Conservation (phyloP, 2,888 invertebrate genomes). For the Hipparchia semele region DNA sequence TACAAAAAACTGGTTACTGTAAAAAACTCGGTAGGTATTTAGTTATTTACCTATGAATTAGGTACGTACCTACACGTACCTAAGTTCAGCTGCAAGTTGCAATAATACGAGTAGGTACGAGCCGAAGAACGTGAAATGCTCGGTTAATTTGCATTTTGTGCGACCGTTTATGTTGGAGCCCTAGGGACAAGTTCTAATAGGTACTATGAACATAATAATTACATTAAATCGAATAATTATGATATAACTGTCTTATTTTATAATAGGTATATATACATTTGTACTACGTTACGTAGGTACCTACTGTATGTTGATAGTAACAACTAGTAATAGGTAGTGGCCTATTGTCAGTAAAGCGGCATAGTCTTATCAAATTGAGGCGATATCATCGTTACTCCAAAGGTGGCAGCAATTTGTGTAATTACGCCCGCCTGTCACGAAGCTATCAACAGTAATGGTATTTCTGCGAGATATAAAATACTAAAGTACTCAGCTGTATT, state of each 20-base stretch:
- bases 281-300: too few species aligned
- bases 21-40: background rate
- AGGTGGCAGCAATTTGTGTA: constrained; percentile 35
- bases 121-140: too few species aligned
- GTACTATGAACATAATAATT: too few species aligned
- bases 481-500: background rate
- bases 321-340: too few species aligned
- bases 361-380: constrained; percentile 6
- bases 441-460: constrained; percentile 46
- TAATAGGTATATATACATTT: too few species aligned
- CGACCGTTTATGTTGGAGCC: too few species aligned
- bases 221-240: too few species aligned
- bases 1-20: constrained; percentile 1
- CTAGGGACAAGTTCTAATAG: too few species aligned
- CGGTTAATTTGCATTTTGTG: too few species aligned
- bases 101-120: background rate
- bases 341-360: background rate
- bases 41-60: background rate
- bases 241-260: too few species aligned
- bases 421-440: constrained; percentile 28
- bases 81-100: background rate
- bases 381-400: constrained; percentile 33
- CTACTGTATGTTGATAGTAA: too few species aligned
- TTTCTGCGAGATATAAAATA: constrained; percentile 44
- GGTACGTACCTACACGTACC: background rate